Conservation (phyloP, 2,797 vertebrate genomes). For the Myotis daubentonii region DNA sequence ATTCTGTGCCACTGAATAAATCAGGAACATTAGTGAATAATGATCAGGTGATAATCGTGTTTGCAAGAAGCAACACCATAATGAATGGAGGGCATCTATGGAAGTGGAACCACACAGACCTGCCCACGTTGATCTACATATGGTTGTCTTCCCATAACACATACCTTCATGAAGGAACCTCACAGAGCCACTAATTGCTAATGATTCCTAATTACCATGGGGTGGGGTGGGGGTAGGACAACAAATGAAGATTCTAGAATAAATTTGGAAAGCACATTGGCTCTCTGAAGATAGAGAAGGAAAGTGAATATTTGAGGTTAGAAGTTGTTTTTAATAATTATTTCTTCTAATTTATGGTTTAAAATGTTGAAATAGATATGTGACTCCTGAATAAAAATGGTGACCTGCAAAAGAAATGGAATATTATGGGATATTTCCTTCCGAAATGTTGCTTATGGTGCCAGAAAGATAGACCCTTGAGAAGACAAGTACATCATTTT, state of each 20-base stretch:
- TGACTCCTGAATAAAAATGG: neutral
- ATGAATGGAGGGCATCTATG: neutral
- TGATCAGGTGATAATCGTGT: neutral
- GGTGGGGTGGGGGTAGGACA: rapidly evolving
- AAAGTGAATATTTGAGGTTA: neutral
- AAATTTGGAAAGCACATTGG: neutral
- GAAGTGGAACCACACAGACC: neutral
- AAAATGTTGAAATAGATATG: neutral
- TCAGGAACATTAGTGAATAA: neutral
- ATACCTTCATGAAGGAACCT: neutral
- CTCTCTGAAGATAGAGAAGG: neutral
- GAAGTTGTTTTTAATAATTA: neutral
- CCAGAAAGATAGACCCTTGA: neutral
- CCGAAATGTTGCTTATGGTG: neutral
- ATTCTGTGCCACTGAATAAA: neutral
- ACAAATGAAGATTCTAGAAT: neutral
- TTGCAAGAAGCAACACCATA: neutral
- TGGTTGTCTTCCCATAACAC: neutral
- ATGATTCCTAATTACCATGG: neutral
- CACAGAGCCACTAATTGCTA: neutral
- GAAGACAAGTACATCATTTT: constrained; percentile 1
- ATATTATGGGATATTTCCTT: constrained; percentile 31
- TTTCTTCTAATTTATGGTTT: constrained; percentile 17
- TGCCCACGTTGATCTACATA: neutral
- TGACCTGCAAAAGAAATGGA: neutral